Base-by-base conservation (phyloP, 2,797 vertebrate genomes). In the Melanotaenia trifasciata region DNA sequence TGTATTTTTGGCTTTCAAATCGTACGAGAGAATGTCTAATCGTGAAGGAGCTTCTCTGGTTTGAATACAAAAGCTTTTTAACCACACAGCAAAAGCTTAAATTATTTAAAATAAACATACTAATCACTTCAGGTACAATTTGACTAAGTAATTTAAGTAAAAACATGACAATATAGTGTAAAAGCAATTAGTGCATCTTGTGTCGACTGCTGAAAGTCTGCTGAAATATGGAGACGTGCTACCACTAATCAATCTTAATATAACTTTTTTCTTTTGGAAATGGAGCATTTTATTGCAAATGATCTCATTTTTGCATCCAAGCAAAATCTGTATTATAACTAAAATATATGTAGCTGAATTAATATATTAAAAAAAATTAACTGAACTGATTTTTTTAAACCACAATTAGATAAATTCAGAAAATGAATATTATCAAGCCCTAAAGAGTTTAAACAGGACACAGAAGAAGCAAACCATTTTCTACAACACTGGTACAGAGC, bases 1-100 rank as follows among this genome's bases (percentile, higher is more conserved):
- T 64, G 20, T 38, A 64, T 75, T 83, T 80, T 77, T 65, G 50
- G 28, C 24, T 80, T 78, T 72, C 26, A 69, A 69, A 76, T 61
- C 62, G 28, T 28, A 53, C 9, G 22, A 4, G 61, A 38, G 12
- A 73, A 67, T 56, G 51, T 47, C 50, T 43, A 43, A 80, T 68
- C 43, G 28, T 26, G 24, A 35, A 72, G 60, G 47, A 60, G 32
- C 53, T 5, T 26, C 22, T 68, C 59, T 65, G 36, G 4, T 53
- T 58, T 62, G 22, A 82, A 54, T 58, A 28, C 36, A 66, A 47
- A 62, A 0, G 20, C 58, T n/a, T 38, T n/a, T 59, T 36, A 6
- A 4, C 2, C 38, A 8, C 51, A 53, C 45, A 66, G 24, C 22
- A 68, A 73, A 60, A 70, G 26, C 12, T 11, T 67, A 59, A 22